Percentiles rank a stretch among this genome's conserved stretches.
These are phyloP conservation scores for Atta colombica DNA, from an alignment of 1,140 invertebrate genomes.

Conservation along the genomic window DNA sequence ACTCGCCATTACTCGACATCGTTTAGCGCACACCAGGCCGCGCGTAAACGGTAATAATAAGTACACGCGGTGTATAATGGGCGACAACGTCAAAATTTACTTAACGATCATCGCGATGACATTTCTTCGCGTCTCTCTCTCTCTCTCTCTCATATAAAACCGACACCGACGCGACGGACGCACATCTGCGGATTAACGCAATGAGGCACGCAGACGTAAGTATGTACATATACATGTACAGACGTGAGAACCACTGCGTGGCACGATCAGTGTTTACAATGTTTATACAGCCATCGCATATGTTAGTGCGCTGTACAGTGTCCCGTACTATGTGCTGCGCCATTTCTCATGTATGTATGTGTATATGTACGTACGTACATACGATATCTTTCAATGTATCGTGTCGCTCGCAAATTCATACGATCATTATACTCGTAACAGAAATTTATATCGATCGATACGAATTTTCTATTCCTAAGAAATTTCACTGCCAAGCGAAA, in stretches of 20 bases:
- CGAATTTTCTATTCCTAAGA: neutral
- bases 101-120: constrained; percentile 16
- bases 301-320: constrained; percentile 52
- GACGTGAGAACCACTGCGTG: constrained; percentile 70
- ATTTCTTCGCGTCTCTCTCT: constrained; percentile 19
- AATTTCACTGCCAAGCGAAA: neutral
- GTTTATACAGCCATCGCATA: constrained; percentile 74
- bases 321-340: constrained; percentile 60
- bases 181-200: constrained; percentile 50
- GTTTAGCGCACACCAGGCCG: neutral
- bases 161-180: neutral
- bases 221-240: neutral
- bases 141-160: constrained; percentile 6
- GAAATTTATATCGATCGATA: constrained; percentile 24
- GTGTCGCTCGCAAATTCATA: constrained; percentile 44
- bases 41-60: neutral
- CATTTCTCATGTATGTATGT: constrained; percentile 58
- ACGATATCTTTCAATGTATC: neutral
- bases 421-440: constrained; percentile 36
- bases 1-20: neutral
- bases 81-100: neutral
- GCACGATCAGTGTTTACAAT: constrained; percentile 75
- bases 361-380: constrained; percentile 21
- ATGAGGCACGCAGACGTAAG: neutral
- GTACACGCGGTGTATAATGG: neutral